These are phyloP conservation scores for Pardalotus punctatus DNA, from an alignment of 2,113 vertebrate genomes.

Conservation along the genomic window DNA sequence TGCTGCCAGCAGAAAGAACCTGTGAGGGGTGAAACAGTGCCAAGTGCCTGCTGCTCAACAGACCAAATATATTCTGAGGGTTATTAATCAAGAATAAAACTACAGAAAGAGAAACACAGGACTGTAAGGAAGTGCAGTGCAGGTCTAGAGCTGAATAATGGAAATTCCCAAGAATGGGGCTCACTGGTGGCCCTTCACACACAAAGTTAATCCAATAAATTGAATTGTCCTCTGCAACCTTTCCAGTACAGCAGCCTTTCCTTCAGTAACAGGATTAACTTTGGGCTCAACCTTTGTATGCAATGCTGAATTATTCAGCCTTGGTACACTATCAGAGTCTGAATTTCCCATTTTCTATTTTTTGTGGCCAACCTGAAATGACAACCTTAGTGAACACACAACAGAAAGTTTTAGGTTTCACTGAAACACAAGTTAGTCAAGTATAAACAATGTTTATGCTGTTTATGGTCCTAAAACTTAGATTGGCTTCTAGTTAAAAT, in stretches of 20 bases:
- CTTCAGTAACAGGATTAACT: slow-evolving; percentile 16
- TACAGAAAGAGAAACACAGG: background rate
- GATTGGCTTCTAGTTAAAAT: background rate
- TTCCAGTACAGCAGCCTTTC: background rate
- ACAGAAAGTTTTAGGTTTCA: background rate
- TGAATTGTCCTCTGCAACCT: background rate
- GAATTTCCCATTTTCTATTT: background rate
- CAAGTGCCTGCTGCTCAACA: background rate
- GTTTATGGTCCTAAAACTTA: slow-evolving; percentile 1
- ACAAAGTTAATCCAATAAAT: slow-evolving; percentile 20
- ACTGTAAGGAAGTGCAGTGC: background rate
- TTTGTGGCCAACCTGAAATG: background rate
- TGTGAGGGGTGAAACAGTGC: background rate
- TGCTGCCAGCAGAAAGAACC: background rate
- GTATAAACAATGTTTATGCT: background rate
- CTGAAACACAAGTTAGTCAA: background rate
- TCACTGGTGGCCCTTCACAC: background rate
- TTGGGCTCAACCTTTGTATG: background rate
- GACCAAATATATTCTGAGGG: background rate
- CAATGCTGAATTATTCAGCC: background rate
- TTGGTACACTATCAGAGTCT: background rate
- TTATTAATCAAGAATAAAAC: background rate
- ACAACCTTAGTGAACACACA: background rate
- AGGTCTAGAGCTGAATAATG: background rate
- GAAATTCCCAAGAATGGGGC: background rate